Evolutionary conservation across 92 coral and sea anemone species (phyloP), one percentile per base, ranked within the genome.

Genomic region (Palythoa heliodiscus): DNA sequence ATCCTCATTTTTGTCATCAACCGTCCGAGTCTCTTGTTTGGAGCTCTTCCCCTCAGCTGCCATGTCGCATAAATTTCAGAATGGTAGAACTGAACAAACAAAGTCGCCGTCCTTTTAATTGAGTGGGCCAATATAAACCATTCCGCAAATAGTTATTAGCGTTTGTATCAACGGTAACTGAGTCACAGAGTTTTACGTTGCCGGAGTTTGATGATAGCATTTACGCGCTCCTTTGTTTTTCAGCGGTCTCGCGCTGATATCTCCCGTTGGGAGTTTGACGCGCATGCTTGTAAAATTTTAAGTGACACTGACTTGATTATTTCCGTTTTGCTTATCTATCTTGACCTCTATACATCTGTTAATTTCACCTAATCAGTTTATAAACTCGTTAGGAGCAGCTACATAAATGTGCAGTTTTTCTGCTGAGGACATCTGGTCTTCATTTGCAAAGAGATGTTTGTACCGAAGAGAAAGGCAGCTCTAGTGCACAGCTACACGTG

Each of bases 261-360:
- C 63, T 16, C 63, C 55, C 57, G 84, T 66, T 19, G 20, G 84
- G 63, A 63, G 25, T 11, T 37, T 43, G 61, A 23, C 74, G 84
- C 84, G 84, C 84, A 80, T 80, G 84, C 84, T 66, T 80, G 74
- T 53, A 50, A 39, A 16, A 11, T 74, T 47, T 38, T 63, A 80
- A 80, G 72, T 80, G 74, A 80, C 84, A 80, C 22, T 63, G 24
- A 47, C 73, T 80, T 14, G 84, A 80, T 66, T 63, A 66, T 80
- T 80, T 80, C 84, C 84, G 84, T 48, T 76, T 80, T 66, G 84
- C 84, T 80, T 80, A 80, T 80, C 84, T 66, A 80, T 80, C 84
- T 80, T 80, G 84, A 80, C 84, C 84, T 80, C 84, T 80, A 61
- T 80, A 66, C 84, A 80, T 80, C 84, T 80, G 84, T 80, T 80